Evolutionary conservation across 2,888 invertebrate genomes (phyloP), one percentile per base, ranked within the genome.

Genomic region (Dicranocentrus wangi): DNA sequence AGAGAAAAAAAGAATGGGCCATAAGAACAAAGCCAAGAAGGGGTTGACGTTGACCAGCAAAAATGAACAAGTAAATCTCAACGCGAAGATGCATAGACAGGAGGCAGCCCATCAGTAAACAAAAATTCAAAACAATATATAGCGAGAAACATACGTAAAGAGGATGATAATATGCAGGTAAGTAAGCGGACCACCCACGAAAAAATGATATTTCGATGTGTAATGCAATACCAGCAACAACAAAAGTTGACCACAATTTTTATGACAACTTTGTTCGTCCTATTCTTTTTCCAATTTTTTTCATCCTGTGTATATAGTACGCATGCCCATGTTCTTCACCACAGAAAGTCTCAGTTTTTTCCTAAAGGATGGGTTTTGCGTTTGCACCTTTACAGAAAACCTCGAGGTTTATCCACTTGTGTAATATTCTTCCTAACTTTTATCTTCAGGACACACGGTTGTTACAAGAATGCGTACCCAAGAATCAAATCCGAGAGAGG

Each of bases 171-270:
- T 68, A 76, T 47, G 23, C 60, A 76, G 28, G 43, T 42, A 65
- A 58, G 42, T 23, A 25, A 55, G 32, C 42, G 76, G 82, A 82
- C 82, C 82, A 82, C 82, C 82, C 82, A 82, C 72, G 82, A 82
- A 66, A 81, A 77, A 66, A 72, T 73, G 66, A 78, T 66, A 78
- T 78, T 77, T 77, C 63, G 21, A 69, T 76, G 68, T n/a, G n/a
- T 25, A 61, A 55, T 55, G 42, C 15, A n/a, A 42, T 42, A 65
- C 28, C n/a, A 53, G 43, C 28, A 65, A 47, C 15, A 66, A 68
- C 68, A 68, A 68, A 68, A 21, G 58, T 76, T 76, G 68, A 76
- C 76, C 76, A 76, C 76, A 76, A 61, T 76, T 75, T 76, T 76
- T 76, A 76, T 76, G 76, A 76, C 76, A 69, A 76, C 32, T 76